Evolutionary conservation across 2,888 invertebrate genomes (phyloP), one percentile per base, ranked within the genome.

Genomic region (Dynastes grantii): DNA sequence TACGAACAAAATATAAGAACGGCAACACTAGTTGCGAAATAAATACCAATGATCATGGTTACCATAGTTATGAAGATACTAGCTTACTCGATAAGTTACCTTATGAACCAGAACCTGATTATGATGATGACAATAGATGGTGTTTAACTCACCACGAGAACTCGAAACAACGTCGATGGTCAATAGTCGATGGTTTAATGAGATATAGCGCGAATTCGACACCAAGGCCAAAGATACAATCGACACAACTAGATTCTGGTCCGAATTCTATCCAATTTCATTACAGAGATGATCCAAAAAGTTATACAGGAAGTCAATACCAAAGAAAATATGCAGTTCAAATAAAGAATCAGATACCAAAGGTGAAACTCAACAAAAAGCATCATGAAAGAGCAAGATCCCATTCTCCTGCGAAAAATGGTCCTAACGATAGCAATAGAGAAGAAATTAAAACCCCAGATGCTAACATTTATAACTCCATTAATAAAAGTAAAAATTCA

Each of bases 51-150:
- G 87, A 88, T 82, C 85, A 86, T 79, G 87, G 87, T 75, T 88
- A 87, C 82, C 85, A 87, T 80, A 87, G 86, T 81, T 86, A 86
- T 76, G 86, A 86, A 78, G 87, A 86, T 68, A 86, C 85, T 65
- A 86, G 85, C 51, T 87, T 85, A 80, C 71, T 71, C 37, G 86
- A 86, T 67, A 85, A 86, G 16, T 80, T 87, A 22, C 87, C 87
- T 11, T 88, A 87, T 81, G 89, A 88, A 81, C 89, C 89, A 4
- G 88, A 88, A 51, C 89, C 89, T 5, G 89, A 89, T 83, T 89
- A 89, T 79, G 88, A 89, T 76, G 83, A 83, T 64, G 82, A 83
- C 55, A 81, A 81, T 58, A 79, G 78, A 4, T 80, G 80, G 81
- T 53, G 73, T 45, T 61, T 65, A 22, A 58, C 61, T 2, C 76